Evolutionary conservation across 2,888 invertebrate genomes (phyloP).

Genomic region (Autographa gamma): DNA sequence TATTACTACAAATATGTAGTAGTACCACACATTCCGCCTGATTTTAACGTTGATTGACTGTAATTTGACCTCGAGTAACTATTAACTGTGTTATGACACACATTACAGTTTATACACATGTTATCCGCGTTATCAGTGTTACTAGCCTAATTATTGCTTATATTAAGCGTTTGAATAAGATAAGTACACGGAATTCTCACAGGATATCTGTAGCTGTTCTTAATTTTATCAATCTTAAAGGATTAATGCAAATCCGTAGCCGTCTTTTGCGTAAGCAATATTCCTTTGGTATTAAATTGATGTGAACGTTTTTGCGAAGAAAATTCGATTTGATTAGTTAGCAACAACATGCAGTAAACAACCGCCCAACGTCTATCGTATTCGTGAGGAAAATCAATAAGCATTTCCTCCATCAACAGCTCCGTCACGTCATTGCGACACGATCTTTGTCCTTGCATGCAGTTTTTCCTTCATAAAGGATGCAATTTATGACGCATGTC

Average conservation of each 20-base stretch:
- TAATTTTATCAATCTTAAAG: not conserved
- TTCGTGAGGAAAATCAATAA: conserved; percentile 58
- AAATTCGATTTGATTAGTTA: conserved; percentile 14
- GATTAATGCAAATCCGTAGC: not conserved
- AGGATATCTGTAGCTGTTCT: not conserved
- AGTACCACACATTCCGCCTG: conserved; percentile 34
- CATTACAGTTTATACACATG: conserved; percentile 27
- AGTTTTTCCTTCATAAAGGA: conserved; percentile 20
- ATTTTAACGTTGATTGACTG: conserved; percentile 41
- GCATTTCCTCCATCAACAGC: conserved; percentile 47
- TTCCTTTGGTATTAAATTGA: not conserved
- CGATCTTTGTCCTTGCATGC: conserved; percentile 56
- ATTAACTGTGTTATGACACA: conserved; percentile 48
- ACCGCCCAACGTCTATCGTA: conserved; percentile 15
- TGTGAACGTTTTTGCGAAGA: not conserved
- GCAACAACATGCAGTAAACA: conserved; percentile 37
- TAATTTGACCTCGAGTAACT: conserved; percentile 44
- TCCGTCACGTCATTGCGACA: conserved; percentile 54
- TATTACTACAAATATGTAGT: conserved; percentile 23
- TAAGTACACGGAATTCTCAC: conserved; percentile 15
- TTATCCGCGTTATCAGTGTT: conserved; percentile 42
- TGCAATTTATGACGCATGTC: conserved; percentile 27
- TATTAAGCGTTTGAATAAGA: conserved; percentile 13
- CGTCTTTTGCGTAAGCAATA: conserved; percentile 3
- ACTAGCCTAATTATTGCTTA: conserved; percentile 32